These are phyloP conservation scores for Cacoxenus indagator DNA, from an alignment of 2,888 invertebrate species.

Conservation along the genomic window DNA sequence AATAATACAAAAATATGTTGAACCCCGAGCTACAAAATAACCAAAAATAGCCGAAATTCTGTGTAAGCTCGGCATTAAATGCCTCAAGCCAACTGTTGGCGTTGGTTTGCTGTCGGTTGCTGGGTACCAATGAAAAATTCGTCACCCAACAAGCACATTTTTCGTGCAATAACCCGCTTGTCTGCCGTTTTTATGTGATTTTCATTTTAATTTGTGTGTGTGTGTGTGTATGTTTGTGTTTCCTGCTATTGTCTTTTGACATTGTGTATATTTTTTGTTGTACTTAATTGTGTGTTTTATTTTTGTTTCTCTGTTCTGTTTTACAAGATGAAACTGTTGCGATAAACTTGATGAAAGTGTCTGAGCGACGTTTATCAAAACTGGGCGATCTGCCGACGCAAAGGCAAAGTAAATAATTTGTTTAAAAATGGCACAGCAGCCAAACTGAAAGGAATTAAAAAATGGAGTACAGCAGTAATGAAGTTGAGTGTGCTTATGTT, in stretches of 20 bases:
- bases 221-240: slow-evolving; percentile 14
- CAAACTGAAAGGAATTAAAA: slow-evolving; percentile 10
- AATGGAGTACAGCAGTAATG: not conserved
- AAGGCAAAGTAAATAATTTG: slow-evolving; percentile 45
- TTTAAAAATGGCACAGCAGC: slow-evolving; percentile 45
- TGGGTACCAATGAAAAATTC: not conserved
- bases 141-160: slow-evolving; percentile 5
- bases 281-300: too few relatives aligned
- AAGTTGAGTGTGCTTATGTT: not conserved
- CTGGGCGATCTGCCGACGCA: slow-evolving; percentile 56
- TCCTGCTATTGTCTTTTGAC: slow-evolving; percentile 5
- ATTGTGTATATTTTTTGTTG: too few relatives aligned
- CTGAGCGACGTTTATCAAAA: slow-evolving; percentile 52
- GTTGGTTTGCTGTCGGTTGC: not conserved
- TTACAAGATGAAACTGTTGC: slow-evolving; percentile 50
- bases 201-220: slow-evolving; percentile 18
- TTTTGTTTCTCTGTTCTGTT: slow-evolving; percentile 3
- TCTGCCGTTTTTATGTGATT: slow-evolving; percentile 12
- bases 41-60: not conserved
- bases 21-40: too few relatives aligned
- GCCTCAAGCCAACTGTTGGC: not conserved
- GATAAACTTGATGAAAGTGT: slow-evolving; percentile 61
- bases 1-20: not conserved
- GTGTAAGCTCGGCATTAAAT: not conserved
- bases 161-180: slow-evolving; percentile 17